phyloP scores from a whole-genome alignment of 2,888 invertebrate species.

The Catocala nupta region DNA sequence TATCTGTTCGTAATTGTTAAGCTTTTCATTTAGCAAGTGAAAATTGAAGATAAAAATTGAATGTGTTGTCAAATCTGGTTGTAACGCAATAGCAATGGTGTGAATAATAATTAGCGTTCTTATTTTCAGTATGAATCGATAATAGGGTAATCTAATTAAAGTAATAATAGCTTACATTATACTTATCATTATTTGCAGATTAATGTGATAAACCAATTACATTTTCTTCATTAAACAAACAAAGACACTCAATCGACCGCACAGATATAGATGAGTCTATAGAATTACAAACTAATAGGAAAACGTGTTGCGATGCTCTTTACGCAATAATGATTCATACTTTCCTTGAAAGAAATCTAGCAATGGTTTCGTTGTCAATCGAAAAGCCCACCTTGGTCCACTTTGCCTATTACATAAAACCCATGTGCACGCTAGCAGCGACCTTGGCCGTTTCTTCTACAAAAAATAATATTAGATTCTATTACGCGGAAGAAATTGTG shows the following conservation, averaged over 20 bases:
- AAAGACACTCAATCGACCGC: constrained; percentile 5
- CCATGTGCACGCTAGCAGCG: constrained; percentile 34
- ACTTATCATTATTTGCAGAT: neutral
- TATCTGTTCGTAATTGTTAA: no score
- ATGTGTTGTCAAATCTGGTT: no score
- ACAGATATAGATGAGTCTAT: constrained; percentile 16
- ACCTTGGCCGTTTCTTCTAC: constrained; percentile 33
- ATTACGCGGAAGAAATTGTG: constrained; percentile 47
- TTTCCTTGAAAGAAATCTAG: constrained; percentile 52
- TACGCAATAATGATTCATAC: constrained; percentile 51
- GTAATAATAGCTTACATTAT: neutral
- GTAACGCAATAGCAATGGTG: no score
- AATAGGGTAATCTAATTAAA: no score
- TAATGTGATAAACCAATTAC: neutral
- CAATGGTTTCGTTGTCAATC: constrained; percentile 43
- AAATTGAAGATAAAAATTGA: no score
- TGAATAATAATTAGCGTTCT: neutral
- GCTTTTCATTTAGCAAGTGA: no score
- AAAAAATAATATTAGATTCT: constrained; percentile 28
- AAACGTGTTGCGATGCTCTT: constrained; percentile 27
- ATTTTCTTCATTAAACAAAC: constrained; percentile 1
- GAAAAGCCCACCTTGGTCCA: constrained; percentile 47
- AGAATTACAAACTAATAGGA: constrained; percentile 28
- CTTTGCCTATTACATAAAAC: constrained; percentile 47
- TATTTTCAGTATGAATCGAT: no score